phyloP scores from a whole-genome alignment of 2,797 vertebrate genomes.

The Micropoecilia bifurca region DNA sequence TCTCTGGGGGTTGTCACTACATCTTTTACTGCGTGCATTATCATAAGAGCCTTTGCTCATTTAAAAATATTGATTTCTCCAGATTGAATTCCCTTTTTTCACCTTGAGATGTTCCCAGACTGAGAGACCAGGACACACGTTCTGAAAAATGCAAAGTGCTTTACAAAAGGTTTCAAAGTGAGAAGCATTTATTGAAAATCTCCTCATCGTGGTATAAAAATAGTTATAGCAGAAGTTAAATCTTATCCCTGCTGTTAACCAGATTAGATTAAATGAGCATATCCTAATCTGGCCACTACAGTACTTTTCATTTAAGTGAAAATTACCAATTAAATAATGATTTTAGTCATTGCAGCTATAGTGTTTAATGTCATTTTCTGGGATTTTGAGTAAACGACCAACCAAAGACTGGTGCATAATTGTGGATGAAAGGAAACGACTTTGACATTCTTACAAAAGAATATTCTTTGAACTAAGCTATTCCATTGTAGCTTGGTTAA shows the following conservation, averaged over 20 bases:
- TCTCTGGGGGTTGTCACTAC: not conserved
- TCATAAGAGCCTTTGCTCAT: conserved; percentile 12
- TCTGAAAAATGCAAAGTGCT: not conserved
- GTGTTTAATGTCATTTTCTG: not conserved
- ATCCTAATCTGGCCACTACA: not conserved
- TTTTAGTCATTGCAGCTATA: not conserved
- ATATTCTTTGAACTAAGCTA: not conserved
- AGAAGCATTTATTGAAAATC: not conserved
- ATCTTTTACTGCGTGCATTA: conserved; percentile 10
- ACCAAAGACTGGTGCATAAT: not conserved
- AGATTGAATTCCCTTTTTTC: conserved; percentile 4
- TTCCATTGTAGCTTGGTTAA: no score
- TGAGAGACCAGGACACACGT: not conserved
- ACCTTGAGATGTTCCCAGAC: not conserved
- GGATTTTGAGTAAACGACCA: not conserved
- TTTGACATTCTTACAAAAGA: not conserved
- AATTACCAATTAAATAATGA: not conserved
- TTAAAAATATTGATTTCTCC: conserved; percentile 10
- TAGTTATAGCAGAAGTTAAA: not conserved
- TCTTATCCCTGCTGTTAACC: not conserved
- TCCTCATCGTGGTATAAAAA: not conserved
- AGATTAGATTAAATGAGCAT: not conserved
- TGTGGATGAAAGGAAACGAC: not conserved
- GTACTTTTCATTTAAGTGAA: not conserved
- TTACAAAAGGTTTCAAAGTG: not conserved